Evolutionary conservation across 2,888 invertebrate genomes (phyloP), one percentile per base, ranked within the genome.

Genomic region (Gryllus longicercus): DNA sequence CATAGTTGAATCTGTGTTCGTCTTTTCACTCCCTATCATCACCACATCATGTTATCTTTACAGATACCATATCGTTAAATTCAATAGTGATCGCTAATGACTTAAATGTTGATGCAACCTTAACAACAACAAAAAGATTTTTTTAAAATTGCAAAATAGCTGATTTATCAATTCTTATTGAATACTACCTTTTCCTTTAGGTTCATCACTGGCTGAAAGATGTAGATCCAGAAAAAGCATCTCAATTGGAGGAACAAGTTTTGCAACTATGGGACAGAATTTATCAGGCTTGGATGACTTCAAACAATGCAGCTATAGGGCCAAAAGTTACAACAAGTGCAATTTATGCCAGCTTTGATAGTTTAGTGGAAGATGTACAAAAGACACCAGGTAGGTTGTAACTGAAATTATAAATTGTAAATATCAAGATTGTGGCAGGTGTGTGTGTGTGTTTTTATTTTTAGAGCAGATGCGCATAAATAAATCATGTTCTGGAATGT

Each of bases 231-330:
- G 91, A 91, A 50, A 96, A 96, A 87, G 93, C 95, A 74, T 92
- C 92, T 50, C 93, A 94, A 82, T 89, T 98, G 74, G 97, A 98
- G 86, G 92, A 92, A 82, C 96, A 97, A 87, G 93, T 97, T 2
- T 88, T 98, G 74, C 96, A 96, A 86, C 89, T 98, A 23, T 98
- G 97, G 96, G 98, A 98, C 87, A 90, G 96, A 81, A 91, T 97
- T 76, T 98, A 98, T 87, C 95, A 97, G 87, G 94, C 95, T 81
- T 97, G 96, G 96, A 93, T 96, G 87, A 93, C 94, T 85, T 92
- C 93, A 0, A 91, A 91, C 83, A 87, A 88, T 80, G 89, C 89
- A 81, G 84, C 87, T 11, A 85, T 87, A 77, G 95, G 95, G 0
- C 95, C 95, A 0, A 90, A 92, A 81, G 95, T 95, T 1, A 93